Percentiles rank a stretch among this genome's conserved stretches.
Evolutionary conservation across 2,888 invertebrate genomes (phyloP).

Genomic region (Limenitis camilla): DNA sequence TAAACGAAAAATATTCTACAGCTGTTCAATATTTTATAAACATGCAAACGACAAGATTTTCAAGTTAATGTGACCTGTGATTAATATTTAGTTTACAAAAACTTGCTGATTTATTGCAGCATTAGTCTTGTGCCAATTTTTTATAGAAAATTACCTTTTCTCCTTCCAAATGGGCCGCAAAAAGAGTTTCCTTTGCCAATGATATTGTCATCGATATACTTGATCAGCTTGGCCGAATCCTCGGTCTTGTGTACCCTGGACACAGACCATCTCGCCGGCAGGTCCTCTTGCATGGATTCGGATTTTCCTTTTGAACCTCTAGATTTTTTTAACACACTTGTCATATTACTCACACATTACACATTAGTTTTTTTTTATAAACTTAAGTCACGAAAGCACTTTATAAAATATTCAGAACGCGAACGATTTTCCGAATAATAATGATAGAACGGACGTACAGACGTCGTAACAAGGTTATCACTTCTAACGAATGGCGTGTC

Average conservation of each 20-base stretch:
- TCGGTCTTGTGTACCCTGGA: constrained; percentile 73
- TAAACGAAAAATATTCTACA: constrained; percentile 1
- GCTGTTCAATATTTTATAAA: not conserved
- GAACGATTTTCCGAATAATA: constrained; percentile 15
- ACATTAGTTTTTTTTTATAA: constrained; percentile 31
- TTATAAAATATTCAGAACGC: constrained; percentile 4
- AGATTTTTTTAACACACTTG: constrained; percentile 70
- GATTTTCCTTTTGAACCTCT: constrained; percentile 69
- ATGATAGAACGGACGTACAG: constrained; percentile 15
- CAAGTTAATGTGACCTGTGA: no score
- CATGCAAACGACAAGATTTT: not conserved
- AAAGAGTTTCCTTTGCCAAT: constrained; percentile 87
- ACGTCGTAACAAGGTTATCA: constrained; percentile 23
- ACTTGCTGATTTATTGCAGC: not conserved
- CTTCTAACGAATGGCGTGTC: constrained; percentile 23
- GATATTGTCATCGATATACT: constrained; percentile 86
- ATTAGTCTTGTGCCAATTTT: not conserved
- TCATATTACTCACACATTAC: constrained; percentile 64
- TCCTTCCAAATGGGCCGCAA: constrained; percentile 86
- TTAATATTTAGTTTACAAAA: not conserved
- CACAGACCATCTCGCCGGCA: constrained; percentile 58
- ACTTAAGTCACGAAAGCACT: constrained; percentile 20
- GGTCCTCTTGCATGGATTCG: constrained; percentile 70
- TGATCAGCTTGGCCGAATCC: constrained; percentile 81
- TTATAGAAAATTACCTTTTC: constrained; percentile 77